Percentiles rank a stretch among this genome's conserved stretches.
phyloP scores from a whole-genome alignment of 2,113 vertebrate genomes.

The Erpornis zantholeuca region DNA sequence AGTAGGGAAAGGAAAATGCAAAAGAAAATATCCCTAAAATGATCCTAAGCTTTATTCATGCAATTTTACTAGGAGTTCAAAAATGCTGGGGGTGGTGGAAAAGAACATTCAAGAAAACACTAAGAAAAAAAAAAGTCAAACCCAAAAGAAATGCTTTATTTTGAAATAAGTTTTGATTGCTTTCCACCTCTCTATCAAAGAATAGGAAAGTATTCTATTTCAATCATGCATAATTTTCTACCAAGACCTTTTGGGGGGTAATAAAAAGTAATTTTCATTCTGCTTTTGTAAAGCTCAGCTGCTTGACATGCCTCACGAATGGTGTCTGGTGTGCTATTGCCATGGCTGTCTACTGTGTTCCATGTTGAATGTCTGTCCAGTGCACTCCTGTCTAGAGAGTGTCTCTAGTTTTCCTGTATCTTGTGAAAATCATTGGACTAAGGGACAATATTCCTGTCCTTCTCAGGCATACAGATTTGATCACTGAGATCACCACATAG shows the following conservation, averaged over 20 bases:
- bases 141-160: not conserved
- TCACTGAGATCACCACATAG: not conserved
- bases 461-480: not conserved
- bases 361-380: rapidly evolving
- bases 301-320: not conserved
- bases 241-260: not conserved
- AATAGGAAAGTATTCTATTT: not conserved
- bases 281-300: not conserved
- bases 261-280: not conserved
- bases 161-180: not conserved
- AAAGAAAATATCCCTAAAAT: not conserved
- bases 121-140: not conserved
- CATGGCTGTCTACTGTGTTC: too few relatives aligned
- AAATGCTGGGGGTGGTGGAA: not conserved
- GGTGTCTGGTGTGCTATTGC: not conserved
- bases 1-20: not conserved
- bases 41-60: not conserved
- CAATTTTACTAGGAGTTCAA: not conserved
- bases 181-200: not conserved
- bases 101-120: not conserved
- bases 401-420: not conserved
- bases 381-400: not conserved
- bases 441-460: not conserved
- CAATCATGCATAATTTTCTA: not conserved
- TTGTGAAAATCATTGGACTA: not conserved